Conservation (phyloP, 2,888 invertebrate genomes). For the Mesorhabditis spiculigera region DNA sequence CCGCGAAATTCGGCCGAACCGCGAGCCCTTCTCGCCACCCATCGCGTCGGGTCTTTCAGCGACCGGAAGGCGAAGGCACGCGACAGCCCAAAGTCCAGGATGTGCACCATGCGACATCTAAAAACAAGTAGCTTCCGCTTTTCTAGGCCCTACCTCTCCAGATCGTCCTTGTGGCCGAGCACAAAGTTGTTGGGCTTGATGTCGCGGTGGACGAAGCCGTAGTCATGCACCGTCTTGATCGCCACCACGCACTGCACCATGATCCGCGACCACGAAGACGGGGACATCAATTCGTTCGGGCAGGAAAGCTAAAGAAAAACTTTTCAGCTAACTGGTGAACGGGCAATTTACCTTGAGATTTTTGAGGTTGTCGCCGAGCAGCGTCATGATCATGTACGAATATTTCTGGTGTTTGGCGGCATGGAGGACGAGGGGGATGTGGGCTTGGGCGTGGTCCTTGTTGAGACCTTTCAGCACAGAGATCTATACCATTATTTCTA, state of each 20-base stretch:
- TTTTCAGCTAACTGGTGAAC: too few relatives aligned
- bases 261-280: constrained; percentile 28
- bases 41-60: constrained; percentile 14
- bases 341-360: constrained; percentile 23
- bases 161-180: constrained; percentile 37
- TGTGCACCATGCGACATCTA: constrained; percentile 34
- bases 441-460: constrained; percentile 31
- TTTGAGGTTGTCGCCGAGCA: constrained; percentile 42
- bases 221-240: constrained; percentile 36
- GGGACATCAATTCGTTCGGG: constrained; percentile 9
- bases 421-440: constrained; percentile 37
- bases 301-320: too few relatives aligned
- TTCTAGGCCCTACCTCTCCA: constrained; percentile 16
- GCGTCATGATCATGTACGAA: constrained; percentile 47
- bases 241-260: constrained; percentile 32
- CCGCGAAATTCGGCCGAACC: constrained; percentile 48
- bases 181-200: constrained; percentile 44
- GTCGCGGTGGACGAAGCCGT: constrained; percentile 36
- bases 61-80: constrained; percentile 22
- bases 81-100: constrained; percentile 46
- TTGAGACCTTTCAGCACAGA: constrained; percentile 31
- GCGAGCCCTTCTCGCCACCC: constrained; percentile 39
- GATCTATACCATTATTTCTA: constrained; percentile 17
- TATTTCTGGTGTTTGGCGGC: constrained; percentile 39
- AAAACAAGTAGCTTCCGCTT: neutral